Evolutionary conservation across 2,888 invertebrate genomes (phyloP).

Genomic region (Ectemnius cavifrons): DNA sequence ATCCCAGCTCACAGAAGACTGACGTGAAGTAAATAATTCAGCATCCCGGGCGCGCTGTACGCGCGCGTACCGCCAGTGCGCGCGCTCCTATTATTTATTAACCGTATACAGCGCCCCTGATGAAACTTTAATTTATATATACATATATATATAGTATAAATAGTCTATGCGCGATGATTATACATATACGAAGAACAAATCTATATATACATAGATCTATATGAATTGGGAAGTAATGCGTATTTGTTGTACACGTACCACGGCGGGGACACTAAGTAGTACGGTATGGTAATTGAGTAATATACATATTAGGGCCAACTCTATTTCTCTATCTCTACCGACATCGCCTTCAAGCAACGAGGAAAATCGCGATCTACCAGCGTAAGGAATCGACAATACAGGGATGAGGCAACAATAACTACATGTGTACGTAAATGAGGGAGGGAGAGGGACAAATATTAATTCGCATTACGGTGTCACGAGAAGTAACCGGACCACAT

Average conservation of each 20-base stretch:
- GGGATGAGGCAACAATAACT: slow-evolving; percentile 78
- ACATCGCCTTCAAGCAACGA: slow-evolving; percentile 76
- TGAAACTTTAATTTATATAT: slow-evolving; percentile 61
- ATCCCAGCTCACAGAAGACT: slow-evolving; percentile 63
- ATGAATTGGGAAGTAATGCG: slow-evolving; percentile 47
- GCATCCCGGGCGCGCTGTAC: slow-evolving; percentile 39
- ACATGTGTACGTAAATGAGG: slow-evolving; percentile 70
- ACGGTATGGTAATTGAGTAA: slow-evolving; percentile 31
- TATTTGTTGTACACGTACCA: slow-evolving; percentile 42
- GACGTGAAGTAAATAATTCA: slow-evolving; percentile 62
- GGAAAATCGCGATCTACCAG: slow-evolving; percentile 63
- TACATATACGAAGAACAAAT: slow-evolving; percentile 15
- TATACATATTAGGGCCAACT: slow-evolving; percentile 52
- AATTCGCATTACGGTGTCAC: slow-evolving; percentile 32
- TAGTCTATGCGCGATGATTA: slow-evolving; percentile 33
- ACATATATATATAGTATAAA: slow-evolving; percentile 37
- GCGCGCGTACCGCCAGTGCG: slow-evolving; percentile 31
- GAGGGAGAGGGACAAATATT: slow-evolving; percentile 48
- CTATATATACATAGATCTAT: slow-evolving; percentile 45
- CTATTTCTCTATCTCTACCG: slow-evolving; percentile 76
- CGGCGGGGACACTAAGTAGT: slow-evolving; percentile 46
- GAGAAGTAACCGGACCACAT: slow-evolving; percentile 65
- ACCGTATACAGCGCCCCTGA: slow-evolving; percentile 50
- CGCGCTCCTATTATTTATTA: slow-evolving; percentile 67
- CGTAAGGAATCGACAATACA: slow-evolving; percentile 77